Conservation (phyloP, 2,113 vertebrate genomes). For the Glaucomys volans region DNA sequence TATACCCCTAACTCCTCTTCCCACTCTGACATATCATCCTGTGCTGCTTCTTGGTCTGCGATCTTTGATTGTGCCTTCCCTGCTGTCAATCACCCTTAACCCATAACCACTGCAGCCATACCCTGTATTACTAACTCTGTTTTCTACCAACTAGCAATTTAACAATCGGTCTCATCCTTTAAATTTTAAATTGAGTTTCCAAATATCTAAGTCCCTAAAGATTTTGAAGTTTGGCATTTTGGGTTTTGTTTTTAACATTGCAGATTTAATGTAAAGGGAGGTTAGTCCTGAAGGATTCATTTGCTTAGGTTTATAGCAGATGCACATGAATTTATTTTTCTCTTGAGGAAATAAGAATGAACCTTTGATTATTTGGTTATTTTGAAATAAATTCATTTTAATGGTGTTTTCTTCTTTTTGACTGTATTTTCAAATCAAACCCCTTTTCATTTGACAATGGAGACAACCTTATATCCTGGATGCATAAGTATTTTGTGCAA, state of each 20-base stretch:
- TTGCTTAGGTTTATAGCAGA: constrained; percentile 39
- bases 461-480: constrained; percentile 5
- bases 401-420: neutral
- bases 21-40: neutral
- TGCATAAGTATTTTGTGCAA: constrained; percentile 43
- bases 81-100: neutral
- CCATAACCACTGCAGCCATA: neutral
- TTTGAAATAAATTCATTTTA: constrained; percentile 56
- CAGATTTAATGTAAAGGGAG: constrained; percentile 14
- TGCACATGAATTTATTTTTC: constrained; percentile 40
- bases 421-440: constrained; percentile 41
- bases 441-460: constrained; percentile 23
- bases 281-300: constrained; percentile 38
- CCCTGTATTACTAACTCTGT: neutral
- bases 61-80: neutral
- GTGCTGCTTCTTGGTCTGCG: neutral
- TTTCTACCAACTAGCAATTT: neutral
- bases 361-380: constrained; percentile 60
- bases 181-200: constrained; percentile 8
- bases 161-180: neutral
- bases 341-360: constrained; percentile 44
- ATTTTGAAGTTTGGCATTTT: constrained; percentile 18
- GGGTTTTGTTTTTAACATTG: constrained; percentile 48
- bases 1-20: rapidly evolving
- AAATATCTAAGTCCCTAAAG: neutral